These are phyloP conservation scores for Montipora capitata DNA, from an alignment of 92 coral and sea anemone species.

Conservation along the genomic window DNA sequence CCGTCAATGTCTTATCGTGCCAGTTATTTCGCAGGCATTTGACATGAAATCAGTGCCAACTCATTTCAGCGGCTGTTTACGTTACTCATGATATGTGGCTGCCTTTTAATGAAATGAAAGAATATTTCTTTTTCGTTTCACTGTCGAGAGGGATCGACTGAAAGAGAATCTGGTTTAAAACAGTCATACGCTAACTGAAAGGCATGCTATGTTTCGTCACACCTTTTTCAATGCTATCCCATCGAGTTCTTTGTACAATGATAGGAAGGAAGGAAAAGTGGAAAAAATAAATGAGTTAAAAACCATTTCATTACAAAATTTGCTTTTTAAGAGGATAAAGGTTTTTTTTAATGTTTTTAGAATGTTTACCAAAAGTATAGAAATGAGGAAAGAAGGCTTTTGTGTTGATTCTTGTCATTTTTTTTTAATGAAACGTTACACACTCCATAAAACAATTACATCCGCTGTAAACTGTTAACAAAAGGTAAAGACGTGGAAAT, in stretches of 20 bases:
- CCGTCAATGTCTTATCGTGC: not conserved
- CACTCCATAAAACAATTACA: not conserved
- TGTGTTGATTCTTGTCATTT: not conserved
- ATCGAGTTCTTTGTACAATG: no score
- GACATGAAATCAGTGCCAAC: slow-evolving; percentile 20
- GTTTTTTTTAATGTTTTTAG: not conserved
- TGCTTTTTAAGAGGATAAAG: not conserved
- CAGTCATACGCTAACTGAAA: no score
- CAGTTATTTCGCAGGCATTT: slow-evolving; percentile 5
- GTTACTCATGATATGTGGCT: not conserved
- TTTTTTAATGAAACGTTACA: no score
- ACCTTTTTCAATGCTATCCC: not conserved
- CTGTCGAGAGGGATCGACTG: no score
- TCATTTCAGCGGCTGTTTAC: not conserved
- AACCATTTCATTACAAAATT: not conserved
- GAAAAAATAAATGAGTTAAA: not conserved
- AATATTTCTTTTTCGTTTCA: not conserved
- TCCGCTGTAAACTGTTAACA: no score
- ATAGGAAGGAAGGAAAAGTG: no score
- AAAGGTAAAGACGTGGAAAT: not conserved
- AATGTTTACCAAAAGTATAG: no score
- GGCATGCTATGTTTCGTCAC: not conserved
- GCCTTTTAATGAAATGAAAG: not conserved
- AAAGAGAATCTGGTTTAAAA: no score
- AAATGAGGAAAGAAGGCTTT: not conserved